Conservation (phyloP, 2,113 vertebrate genomes). For the Petrocephalus zakoni region DNA sequence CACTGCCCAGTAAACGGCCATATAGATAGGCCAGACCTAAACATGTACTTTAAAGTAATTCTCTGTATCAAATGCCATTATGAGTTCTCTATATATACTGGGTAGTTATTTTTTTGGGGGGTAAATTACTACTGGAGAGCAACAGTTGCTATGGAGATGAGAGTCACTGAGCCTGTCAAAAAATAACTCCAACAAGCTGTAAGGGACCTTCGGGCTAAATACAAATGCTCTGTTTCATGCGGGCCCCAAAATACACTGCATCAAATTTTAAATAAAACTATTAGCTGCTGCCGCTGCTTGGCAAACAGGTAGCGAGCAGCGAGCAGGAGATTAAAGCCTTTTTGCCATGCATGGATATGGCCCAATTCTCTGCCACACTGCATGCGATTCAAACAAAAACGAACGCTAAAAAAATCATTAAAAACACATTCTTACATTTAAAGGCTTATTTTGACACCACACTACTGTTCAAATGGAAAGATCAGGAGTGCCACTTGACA, state of each 20-base stretch:
- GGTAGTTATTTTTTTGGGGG: constrained; percentile 44
- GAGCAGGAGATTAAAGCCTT: neutral
- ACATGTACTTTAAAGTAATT: constrained; percentile 22
- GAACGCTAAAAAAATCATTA: neutral
- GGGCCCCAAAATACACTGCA: neutral
- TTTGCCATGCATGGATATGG: neutral
- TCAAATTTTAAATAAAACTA: constrained; percentile 17
- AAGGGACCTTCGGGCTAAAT: constrained; percentile 27
- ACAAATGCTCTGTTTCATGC: constrained; percentile 19
- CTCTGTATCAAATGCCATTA: constrained; percentile 29
- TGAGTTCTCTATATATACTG: constrained; percentile 35
- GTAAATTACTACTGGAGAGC: constrained; percentile 51
- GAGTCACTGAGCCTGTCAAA: constrained; percentile 48
- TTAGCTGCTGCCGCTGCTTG: neutral
- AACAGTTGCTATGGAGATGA: constrained; percentile 67
- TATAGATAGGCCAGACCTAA: neutral
- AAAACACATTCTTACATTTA: neutral
- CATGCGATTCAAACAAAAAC: neutral
- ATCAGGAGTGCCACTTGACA: neutral
- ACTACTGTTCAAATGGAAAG: neutral
- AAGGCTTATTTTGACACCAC: neutral
- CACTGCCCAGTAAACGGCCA: neutral
- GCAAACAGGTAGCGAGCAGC: neutral
- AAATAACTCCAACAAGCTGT: constrained; percentile 40
- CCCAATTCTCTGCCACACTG: neutral